Evolutionary conservation across 2,113 vertebrate genomes (phyloP).

Genomic region (Antennarius striatus): DNA sequence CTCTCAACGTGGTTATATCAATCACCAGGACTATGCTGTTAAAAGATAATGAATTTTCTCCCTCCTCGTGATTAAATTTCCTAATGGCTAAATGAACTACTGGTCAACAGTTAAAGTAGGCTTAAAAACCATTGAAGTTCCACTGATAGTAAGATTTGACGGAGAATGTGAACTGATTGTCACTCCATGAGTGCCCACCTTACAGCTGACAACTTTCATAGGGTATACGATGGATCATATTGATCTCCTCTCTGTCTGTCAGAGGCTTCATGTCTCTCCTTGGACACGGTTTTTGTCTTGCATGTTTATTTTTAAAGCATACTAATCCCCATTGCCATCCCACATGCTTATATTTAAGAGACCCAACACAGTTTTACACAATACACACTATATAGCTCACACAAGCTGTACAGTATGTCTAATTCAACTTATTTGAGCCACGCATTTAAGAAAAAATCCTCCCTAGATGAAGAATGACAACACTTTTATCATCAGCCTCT

Average conservation of each 20-base stretch:
- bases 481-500: slow-evolving; percentile 59
- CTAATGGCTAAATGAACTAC: slow-evolving; percentile 38
- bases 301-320: slow-evolving; percentile 60
- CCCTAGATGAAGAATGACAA: slow-evolving; percentile 44
- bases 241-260: slow-evolving; percentile 2
- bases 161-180: not conserved
- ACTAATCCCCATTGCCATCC: slow-evolving; percentile 66
- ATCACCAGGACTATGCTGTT: slow-evolving; percentile 36
- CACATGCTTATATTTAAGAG: slow-evolving; percentile 56
- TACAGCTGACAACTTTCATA: too few relatives aligned
- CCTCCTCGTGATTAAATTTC: slow-evolving; percentile 47
- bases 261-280: slow-evolving; percentile 21
- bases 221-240: slow-evolving; percentile 1
- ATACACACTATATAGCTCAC: slow-evolving; percentile 31
- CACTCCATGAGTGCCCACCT: slow-evolving; percentile 6
- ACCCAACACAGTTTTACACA: slow-evolving; percentile 44
- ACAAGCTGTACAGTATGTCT: too few relatives aligned
- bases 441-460: slow-evolving; percentile 8
- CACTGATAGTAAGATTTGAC: slow-evolving; percentile 19
- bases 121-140: slow-evolving; percentile 1
- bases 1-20: slow-evolving; percentile 32
- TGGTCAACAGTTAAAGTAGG: slow-evolving; percentile 22
- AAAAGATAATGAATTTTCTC: slow-evolving; percentile 49
- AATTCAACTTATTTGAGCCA: slow-evolving; percentile 33
- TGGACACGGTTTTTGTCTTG: slow-evolving; percentile 22